Percentiles rank a stretch among this genome's conserved stretches.
phyloP scores from a whole-genome alignment of 2,113 vertebrate species.

The Elephantulus edwardii region DNA sequence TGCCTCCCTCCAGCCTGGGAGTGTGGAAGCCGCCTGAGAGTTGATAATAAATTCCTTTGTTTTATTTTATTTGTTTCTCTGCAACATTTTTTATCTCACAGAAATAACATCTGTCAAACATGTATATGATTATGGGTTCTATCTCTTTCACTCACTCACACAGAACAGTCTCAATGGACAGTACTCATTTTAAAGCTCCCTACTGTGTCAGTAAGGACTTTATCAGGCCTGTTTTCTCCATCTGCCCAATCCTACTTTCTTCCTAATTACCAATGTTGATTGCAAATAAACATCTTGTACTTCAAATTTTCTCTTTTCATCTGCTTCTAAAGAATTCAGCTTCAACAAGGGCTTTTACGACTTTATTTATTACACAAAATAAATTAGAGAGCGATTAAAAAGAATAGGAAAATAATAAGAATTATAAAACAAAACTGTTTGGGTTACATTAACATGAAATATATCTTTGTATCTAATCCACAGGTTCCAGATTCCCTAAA shows the following conservation, averaged over 20 bases:
- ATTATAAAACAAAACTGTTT: neutral
- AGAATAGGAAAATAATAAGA: neutral
- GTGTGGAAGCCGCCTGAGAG: too few relatives aligned
- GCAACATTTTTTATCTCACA: too few relatives aligned
- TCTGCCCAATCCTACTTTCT: neutral
- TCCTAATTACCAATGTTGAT: neutral
- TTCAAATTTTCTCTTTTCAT: neutral
- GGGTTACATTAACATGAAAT: neutral
- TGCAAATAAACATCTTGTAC: neutral
- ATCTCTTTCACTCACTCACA: too few relatives aligned
- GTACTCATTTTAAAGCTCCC: neutral
- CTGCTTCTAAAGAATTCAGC: constrained; percentile 29
- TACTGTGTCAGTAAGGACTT: neutral
- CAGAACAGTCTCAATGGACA: neutral
- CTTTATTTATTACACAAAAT: neutral
- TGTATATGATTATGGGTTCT: too few relatives aligned
- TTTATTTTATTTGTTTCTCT: too few relatives aligned
- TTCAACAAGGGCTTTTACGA: neutral
- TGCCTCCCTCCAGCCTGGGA: too few relatives aligned
- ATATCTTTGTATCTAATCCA: neutral
- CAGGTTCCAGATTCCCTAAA: neutral
- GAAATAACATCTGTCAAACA: too few relatives aligned
- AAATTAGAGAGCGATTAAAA: neutral
- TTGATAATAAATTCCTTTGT: too few relatives aligned
- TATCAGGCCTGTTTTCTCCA: neutral